Evolutionary conservation across 2,797 vertebrate species (phyloP), one percentile per base, ranked within the genome.

Genomic region (Mus minutoides): DNA sequence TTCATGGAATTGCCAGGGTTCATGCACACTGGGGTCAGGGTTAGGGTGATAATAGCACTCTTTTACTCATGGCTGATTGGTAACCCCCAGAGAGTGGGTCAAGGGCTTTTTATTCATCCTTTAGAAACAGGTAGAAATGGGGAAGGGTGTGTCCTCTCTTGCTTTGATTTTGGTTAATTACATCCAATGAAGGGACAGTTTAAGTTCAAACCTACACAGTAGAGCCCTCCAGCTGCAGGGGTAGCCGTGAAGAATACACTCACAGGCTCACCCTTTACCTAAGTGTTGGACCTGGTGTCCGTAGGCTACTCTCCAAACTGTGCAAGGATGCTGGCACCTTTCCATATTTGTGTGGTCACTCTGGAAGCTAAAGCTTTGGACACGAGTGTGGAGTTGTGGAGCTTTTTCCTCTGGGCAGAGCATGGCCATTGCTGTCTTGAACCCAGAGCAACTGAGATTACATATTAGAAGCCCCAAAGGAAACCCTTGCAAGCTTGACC

Each of bases 1-100:
- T 1, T n/a, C 11, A 0, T 54, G 40, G 4, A 0, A 13, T 29
- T 22, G 8, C 8, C 56, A 31, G 14, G 83, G 54, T 54, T 71
- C 34, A 1, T 0, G 10, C n/a, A 2, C 2, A 21, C 11, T 0
- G 0, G 0, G 0, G 4, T 69, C 34, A 69, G 67, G 34, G 69
- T 71, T 71, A 37, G 69, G 17, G n/a, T 71, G 13, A 10, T 22
- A 26, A 37, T 56, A 9, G 12, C 29, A 3, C 10, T 26, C 0
- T 5, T 21, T 82, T 26, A 31, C 7, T 69, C 10, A 5, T 2
- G 90, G 71, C 31, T 19, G 2, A 34, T 34, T 40, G 34, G 22
- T 1, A 34, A 6, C 62, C 62, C 29, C 29, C 17, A 0, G 1
- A 0, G 62, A 8, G 37, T 29, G 46, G n/a, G 21, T 0, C 2